Base-by-base conservation (phyloP, 2,113 vertebrate species). In the Cottus gobio region DNA sequence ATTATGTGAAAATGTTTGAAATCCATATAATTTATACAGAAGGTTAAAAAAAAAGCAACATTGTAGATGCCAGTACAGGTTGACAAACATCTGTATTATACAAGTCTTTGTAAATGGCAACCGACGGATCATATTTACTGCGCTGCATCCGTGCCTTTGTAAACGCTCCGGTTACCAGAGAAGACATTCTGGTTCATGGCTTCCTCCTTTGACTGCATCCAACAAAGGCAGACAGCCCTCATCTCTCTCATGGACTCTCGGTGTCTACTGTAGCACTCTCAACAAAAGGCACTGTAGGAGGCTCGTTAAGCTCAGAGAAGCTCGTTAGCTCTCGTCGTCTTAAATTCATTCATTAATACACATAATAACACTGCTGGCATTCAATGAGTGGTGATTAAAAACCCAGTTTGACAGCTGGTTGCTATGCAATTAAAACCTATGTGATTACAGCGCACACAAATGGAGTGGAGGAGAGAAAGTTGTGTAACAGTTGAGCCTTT, bases 321-420 rank as follows among this genome's bases (percentile, higher is more conserved):
- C 90, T 91, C 66, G 71, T 93, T 93, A 93, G 87, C 82, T 75
- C 79, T 81, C 81, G 76, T 82, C 68, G 60, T 80, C 79, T 87
- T 89, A 86, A 85, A 91, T 90, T 71, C 50, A 86, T 86, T 93
- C 90, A 92, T 92, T 93, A 94, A 93, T 92, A 90, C 69, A 75
- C 72, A 87, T 86, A 88, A 86, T 87, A 90, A 91, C 80, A 85
- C 87, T 80, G 84, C 86, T 89, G 90, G 89, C 89, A 58, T 82
- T 89, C 78, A 91, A 71, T 84, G 84, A 80, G 80, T 28, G 56
- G 82, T 88, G 91, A 94, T 94, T 94, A 91, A 94, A 90, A 88
- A 83, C 89, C 72, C 52, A 57, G 79, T 84, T 81, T 89, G 89
- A 91, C 91, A 91, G 86, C 87, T 87, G 84, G 88, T 89, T 91